These are phyloP conservation scores for Byasa hedistus DNA, from an alignment of 2,888 invertebrate species.

Conservation along the genomic window DNA sequence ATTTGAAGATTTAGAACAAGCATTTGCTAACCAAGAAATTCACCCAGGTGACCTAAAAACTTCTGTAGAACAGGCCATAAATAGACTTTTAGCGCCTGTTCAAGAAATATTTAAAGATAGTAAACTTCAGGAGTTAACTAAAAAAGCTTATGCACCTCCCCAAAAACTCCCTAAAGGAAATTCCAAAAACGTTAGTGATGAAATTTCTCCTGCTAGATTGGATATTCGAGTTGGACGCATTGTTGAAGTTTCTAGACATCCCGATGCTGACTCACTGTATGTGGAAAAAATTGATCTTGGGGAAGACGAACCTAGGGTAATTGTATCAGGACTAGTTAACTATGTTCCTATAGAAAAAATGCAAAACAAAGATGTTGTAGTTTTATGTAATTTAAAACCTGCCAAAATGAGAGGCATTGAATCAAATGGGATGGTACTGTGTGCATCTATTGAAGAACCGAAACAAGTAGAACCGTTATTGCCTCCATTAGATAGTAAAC, in stretches of 20 bases:
- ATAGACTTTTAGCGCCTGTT: conserved; percentile 92
- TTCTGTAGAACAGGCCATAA: conserved; percentile 90
- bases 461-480: conserved; percentile 91
- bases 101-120: conserved; percentile 90
- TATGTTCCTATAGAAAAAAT: conserved; percentile 94
- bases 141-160: conserved; percentile 91
- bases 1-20: conserved; percentile 88
- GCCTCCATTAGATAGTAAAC: conserved; percentile 86
- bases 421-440: conserved; percentile 96
- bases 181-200: conserved; percentile 62
- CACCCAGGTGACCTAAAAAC: conserved; percentile 97
- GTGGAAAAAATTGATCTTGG: conserved; percentile 95
- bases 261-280: conserved; percentile 94
- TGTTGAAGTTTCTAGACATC: conserved; percentile 90
- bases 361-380: conserved; percentile 92
- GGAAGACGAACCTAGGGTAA: conserved; percentile 84
- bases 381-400: conserved; percentile 97
- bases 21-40: conserved; percentile 89
- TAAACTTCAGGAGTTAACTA: conserved; percentile 87
- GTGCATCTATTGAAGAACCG: conserved; percentile 90
- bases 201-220: conserved; percentile 86
- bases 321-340: conserved; percentile 95
- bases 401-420: conserved; percentile 96
- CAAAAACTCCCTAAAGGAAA: conserved; percentile 78
- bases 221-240: conserved; percentile 95